These are phyloP conservation scores for Polymixis flavicincta DNA, from an alignment of 2,888 invertebrate genomes.

Conservation along the genomic window DNA sequence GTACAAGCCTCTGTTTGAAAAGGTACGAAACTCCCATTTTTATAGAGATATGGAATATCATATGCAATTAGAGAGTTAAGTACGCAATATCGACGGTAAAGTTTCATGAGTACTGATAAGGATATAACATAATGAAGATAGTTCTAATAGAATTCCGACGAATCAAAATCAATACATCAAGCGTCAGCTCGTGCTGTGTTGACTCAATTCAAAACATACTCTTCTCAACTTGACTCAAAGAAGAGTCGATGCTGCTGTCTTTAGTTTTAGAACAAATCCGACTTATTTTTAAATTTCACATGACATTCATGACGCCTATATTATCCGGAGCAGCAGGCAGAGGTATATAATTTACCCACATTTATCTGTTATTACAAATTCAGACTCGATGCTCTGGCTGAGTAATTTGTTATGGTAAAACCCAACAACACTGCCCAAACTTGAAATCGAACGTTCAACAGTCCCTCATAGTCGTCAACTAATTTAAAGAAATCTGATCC, in stretches of 20 bases:
- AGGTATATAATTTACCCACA: neutral
- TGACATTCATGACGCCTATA: neutral
- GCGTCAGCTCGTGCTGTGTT: neutral
- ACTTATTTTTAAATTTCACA: neutral
- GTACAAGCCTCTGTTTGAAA: constrained; percentile 95
- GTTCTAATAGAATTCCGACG: neutral
- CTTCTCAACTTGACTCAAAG: neutral
- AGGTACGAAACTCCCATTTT: constrained; percentile 85
- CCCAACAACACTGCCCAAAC: neutral
- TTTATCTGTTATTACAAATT: neutral
- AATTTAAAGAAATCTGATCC: neutral
- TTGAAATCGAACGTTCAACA: neutral
- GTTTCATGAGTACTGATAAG: constrained; percentile 29
- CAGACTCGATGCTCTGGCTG: neutral
- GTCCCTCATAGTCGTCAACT: neutral
- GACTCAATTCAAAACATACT: neutral
- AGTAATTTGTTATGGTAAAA: neutral
- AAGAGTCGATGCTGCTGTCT: neutral
- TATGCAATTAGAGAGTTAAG: neutral
- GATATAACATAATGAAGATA: neutral
- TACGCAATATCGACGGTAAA: constrained; percentile 10
- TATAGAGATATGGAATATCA: neutral
- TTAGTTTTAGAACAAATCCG: constrained; percentile 16
- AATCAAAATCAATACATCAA: constrained; percentile 5
- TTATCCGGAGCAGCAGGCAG: neutral